Evolutionary conservation across 2,888 invertebrate species (phyloP).

Genomic region (Nycteola revayana): DNA sequence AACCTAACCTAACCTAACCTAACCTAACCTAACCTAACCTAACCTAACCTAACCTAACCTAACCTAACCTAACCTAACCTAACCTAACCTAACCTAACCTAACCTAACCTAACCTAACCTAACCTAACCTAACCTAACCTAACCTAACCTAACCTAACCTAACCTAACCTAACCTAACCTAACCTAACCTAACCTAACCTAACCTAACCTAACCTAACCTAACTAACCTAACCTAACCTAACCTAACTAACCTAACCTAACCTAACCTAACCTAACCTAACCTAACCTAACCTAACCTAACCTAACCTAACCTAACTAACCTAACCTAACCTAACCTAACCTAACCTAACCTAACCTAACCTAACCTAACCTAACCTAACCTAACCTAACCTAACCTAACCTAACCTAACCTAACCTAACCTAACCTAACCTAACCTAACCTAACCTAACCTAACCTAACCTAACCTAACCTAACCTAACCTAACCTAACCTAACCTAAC

Average conservation of each 20-base stretch:
- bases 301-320: too few species aligned
- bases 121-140: constrained; percentile 15
- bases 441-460: constrained; percentile 26
- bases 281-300: too few species aligned
- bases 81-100: constrained; percentile 16
- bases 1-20: constrained; percentile 23
- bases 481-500: constrained; percentile 25
- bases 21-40: constrained; percentile 23
- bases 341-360: too few species aligned
- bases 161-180: constrained; percentile 16
- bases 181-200: constrained; percentile 16
- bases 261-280: too few species aligned
- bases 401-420: constrained; percentile 21
- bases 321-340: too few species aligned
- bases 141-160: constrained; percentile 14
- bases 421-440: constrained; percentile 21
- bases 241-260: constrained; percentile 8
- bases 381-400: constrained; percentile 12
- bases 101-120: constrained; percentile 19
- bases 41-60: constrained; percentile 21
- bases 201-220: constrained; percentile 15
- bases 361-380: too few species aligned
- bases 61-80: constrained; percentile 12
- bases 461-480: constrained; percentile 26
- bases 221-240: constrained; percentile 23